Conservation (phyloP, 1,140 invertebrate species). For the Druon quercuslanigerum region DNA sequence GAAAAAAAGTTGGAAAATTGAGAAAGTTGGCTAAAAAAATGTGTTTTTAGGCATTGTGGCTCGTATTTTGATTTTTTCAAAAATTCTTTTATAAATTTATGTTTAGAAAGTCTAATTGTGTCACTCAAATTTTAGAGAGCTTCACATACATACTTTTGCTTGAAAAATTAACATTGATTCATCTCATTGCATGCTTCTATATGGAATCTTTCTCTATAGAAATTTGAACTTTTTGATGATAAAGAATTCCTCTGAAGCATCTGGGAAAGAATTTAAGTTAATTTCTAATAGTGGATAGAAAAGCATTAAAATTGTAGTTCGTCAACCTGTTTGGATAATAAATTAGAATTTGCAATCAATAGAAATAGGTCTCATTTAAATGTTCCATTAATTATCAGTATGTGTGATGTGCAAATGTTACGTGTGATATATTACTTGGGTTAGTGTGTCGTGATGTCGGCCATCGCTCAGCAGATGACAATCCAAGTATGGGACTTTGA, state of each 20-base stretch:
- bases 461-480: constrained; percentile 85
- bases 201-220: background rate
- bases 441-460: constrained; percentile 77
- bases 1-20: no score
- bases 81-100: background rate
- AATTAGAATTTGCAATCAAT: background rate
- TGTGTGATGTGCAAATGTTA: constrained; percentile 71
- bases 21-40: no score
- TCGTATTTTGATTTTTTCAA: no score
- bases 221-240: background rate
- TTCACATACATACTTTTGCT: background rate
- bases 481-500: constrained; percentile 89
- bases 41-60: no score
- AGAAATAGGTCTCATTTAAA: constrained; percentile 26
- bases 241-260: background rate
- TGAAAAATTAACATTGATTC: constrained; percentile 1
- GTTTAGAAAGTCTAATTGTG: background rate
- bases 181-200: background rate
- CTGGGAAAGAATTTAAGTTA: no score
- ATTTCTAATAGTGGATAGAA: background rate
- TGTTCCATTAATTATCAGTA: constrained; percentile 50
- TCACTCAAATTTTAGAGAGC: no score
- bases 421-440: constrained; percentile 72
- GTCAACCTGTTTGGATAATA: background rate
- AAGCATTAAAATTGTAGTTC: background rate